Evolutionary conservation across 2,113 vertebrate genomes (phyloP), one percentile per base, ranked within the genome.

Genomic region (Erinaceus europaeus): DNA sequence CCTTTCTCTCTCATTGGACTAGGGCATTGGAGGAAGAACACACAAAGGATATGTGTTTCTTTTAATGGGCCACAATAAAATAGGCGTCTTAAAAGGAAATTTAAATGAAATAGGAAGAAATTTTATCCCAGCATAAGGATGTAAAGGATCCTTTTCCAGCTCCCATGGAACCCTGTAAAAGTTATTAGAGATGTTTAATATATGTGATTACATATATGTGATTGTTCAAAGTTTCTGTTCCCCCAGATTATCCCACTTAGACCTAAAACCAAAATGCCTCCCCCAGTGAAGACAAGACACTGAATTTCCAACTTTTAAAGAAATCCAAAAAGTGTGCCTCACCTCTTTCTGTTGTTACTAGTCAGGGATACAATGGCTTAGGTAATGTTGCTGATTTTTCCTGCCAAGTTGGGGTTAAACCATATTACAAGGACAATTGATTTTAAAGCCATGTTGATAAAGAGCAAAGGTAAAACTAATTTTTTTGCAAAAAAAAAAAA

Each of bases 41-140:
- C 36, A 87, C 27, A 64, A 78, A 84, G 25, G 14, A 20, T 27
- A 48, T 87, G 61, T 38, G 57, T 86, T 95, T 88, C 52, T 57
- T 88, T 91, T 92, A 34, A 48, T 3, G 9, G 34, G 17, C 62
- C 87, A 76, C 71, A 72, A 74, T 79, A 83, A 79, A 76, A 78
- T 17, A 15, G 36, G 36, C 62, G 48, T 81, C 65, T 91, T 90
- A 80, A 91, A 88, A 90, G 73, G 74, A 91, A 91, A 44, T 1
- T 12, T 36, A 57, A 86, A 44, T 52, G 48, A 88, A 94, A 78
- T 21, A 20, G 71, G 44, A 89, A 29, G 52, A 93, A 73, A 83
- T 50, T 76, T 90, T 71, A 59, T 34, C 29, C 17, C 52, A 68
- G 23, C 8, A 55, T 71, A 55, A 52, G 64, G 74, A 86, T 40